Percentiles rank a stretch among this genome's conserved stretches.
Evolutionary conservation across 2,888 invertebrate species (phyloP).

Genomic region (Apoda limacodes): DNA sequence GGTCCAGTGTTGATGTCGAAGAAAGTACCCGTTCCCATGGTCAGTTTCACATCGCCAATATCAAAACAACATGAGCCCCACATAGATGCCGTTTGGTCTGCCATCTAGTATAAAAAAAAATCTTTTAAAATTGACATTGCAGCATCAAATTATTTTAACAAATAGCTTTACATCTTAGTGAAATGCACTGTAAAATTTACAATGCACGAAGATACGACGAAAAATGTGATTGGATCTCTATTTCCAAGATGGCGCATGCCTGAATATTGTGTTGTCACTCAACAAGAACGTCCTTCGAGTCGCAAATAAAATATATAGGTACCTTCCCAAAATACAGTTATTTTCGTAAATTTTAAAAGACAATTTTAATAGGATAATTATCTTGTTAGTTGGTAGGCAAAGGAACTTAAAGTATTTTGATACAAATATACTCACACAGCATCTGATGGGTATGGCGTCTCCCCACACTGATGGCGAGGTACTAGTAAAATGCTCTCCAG

Average conservation of each 20-base stretch:
- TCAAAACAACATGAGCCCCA: conserved; percentile 88
- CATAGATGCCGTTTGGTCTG: conserved; percentile 90
- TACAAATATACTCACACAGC: conserved; percentile 71
- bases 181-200: too few relatives aligned
- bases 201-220: too few relatives aligned
- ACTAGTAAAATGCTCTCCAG: conserved; percentile 76
- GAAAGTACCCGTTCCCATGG: conserved; percentile 94
- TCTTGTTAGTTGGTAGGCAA: neutral
- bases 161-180: too few relatives aligned
- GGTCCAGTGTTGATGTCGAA: conserved; percentile 85
- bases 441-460: conserved; percentile 79
- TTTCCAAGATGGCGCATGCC: too few relatives aligned
- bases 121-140: too few relatives aligned
- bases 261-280: too few relatives aligned
- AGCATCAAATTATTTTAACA: too few relatives aligned
- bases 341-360: neutral
- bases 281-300: too few relatives aligned
- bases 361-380: neutral
- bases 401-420: neutral
- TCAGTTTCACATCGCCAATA: conserved; percentile 84
- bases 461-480: conserved; percentile 79
- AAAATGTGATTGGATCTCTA: too few relatives aligned
- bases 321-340: too few relatives aligned
- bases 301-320: too few relatives aligned
- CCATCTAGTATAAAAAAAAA: conserved; percentile 78